Conservation (phyloP, 1,140 invertebrate species). For the Chelonus insularis region DNA sequence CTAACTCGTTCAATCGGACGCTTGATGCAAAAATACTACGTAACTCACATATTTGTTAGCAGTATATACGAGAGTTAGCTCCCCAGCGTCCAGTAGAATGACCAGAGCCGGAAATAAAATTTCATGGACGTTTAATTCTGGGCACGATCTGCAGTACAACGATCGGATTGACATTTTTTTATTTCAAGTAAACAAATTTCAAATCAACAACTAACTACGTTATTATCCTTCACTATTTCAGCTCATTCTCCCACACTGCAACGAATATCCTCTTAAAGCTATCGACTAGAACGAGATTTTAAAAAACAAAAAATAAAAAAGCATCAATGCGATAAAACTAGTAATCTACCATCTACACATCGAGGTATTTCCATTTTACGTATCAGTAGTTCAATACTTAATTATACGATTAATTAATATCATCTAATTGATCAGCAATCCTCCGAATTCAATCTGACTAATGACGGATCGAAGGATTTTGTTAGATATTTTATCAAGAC, state of each 20-base stretch:
- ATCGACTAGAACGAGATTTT: not conserved
- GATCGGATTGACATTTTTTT: slow-evolving; percentile 1
- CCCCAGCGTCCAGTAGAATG: not conserved
- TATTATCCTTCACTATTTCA: not conserved
- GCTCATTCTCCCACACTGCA: slow-evolving; percentile 2
- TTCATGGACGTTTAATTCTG: slow-evolving; percentile 13
- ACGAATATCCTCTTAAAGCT: not conserved
- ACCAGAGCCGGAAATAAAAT: slow-evolving; percentile 14
- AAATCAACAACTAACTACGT: not conserved
- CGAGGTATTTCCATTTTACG: slow-evolving; percentile 1
- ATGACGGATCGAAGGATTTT: too few species aligned
- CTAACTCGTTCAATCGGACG: slow-evolving; percentile 14
- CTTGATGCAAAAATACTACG: slow-evolving; percentile 24
- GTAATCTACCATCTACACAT: not conserved
- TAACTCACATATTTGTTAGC: too few species aligned
- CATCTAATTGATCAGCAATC: not conserved
- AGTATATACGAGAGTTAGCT: not conserved
- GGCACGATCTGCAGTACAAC: slow-evolving; percentile 3
- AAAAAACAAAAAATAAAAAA: not conserved
- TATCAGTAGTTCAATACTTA: not conserved
- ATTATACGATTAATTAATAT: not conserved
- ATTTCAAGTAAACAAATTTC: slow-evolving; percentile 6
- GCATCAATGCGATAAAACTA: not conserved
- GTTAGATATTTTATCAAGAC: too few species aligned
- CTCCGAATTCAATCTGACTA: too few species aligned